phyloP scores from a whole-genome alignment of 2,113 vertebrate genomes.

The Nerophis lumbriciformis region DNA sequence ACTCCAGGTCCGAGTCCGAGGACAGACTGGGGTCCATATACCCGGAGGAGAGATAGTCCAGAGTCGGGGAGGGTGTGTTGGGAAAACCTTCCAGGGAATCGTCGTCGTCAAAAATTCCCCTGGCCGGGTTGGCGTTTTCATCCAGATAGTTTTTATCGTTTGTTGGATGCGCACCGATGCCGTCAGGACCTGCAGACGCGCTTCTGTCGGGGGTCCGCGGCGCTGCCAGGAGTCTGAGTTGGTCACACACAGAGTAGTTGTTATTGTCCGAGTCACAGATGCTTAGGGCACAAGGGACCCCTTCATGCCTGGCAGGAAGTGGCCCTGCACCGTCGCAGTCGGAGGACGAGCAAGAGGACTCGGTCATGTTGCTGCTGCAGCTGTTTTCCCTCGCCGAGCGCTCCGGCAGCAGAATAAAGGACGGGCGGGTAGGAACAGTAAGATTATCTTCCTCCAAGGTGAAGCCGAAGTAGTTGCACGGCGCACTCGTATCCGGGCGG shows the following conservation, averaged over 20 bases:
- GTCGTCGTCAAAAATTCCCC: conserved; percentile 64
- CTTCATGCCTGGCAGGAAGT: conserved; percentile 50
- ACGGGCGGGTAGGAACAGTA: conserved; percentile 44
- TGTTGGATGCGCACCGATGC: conserved; percentile 27
- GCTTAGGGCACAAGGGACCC: conserved; percentile 71
- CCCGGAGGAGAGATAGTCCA: conserved; percentile 69
- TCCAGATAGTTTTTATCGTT: conserved; percentile 72
- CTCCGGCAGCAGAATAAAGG: conserved; percentile 73
- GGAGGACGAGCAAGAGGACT: conserved; percentile 75
- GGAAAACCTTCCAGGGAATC: conserved; percentile 57
- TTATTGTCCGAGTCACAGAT: conserved; percentile 74
- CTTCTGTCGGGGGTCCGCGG: conserved; percentile 65
- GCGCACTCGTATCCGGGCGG: neutral
- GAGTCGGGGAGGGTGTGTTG: conserved; percentile 55
- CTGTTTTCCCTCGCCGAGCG: conserved; percentile 73
- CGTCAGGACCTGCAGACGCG: conserved; percentile 46
- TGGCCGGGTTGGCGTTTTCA: conserved; percentile 84
- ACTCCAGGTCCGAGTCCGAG: conserved; percentile 85
- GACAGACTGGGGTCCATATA: conserved; percentile 85
- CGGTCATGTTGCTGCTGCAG: conserved; percentile 83
- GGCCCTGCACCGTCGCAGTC: conserved; percentile 55
- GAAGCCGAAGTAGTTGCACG: conserved; percentile 44
- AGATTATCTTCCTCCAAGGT: conserved; percentile 52
- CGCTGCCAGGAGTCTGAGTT: conserved; percentile 24
- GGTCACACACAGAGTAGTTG: conserved; percentile 48